Conservation (phyloP, 2,888 invertebrate species). For the Spicauda simplicius region DNA sequence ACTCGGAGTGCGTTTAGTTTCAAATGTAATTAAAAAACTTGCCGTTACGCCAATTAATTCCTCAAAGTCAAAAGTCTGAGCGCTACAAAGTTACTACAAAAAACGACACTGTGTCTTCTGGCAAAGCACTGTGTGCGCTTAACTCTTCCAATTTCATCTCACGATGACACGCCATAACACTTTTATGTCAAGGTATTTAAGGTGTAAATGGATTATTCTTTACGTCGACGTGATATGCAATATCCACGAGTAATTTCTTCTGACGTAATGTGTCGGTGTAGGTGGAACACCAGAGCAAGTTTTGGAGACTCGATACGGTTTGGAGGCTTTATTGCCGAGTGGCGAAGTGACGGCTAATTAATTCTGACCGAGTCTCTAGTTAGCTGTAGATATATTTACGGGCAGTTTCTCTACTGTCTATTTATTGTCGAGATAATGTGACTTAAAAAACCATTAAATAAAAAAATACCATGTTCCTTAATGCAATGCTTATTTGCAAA, state of each 20-base stretch:
- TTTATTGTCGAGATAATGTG: constrained; percentile 21
- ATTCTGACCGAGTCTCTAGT: constrained; percentile 60
- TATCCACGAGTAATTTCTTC: constrained; percentile 2
- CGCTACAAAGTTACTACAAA: constrained; percentile 51
- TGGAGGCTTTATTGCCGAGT: constrained; percentile 63
- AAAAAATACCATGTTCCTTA: too few species aligned
- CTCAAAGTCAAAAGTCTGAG: constrained; percentile 74
- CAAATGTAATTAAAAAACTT: constrained; percentile 67
- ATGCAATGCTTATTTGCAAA: too few species aligned
- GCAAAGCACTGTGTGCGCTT: neutral
- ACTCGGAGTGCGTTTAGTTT: constrained; percentile 51
- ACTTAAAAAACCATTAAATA: neutral
- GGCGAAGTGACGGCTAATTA: constrained; percentile 62
- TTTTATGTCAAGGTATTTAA: constrained; percentile 8
- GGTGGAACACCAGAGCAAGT: constrained; percentile 44
- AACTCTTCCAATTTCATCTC: constrained; percentile 23
- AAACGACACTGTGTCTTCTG: constrained; percentile 42
- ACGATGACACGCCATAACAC: constrained; percentile 33
- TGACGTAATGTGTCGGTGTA: constrained; percentile 21
- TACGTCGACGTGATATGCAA: neutral
- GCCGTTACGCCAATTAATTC: constrained; percentile 82
- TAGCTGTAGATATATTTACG: constrained; percentile 59
- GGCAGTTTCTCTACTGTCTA: constrained; percentile 41
- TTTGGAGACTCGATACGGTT: constrained; percentile 67
- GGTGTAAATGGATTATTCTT: neutral